Evolutionary conservation across 2,797 vertebrate species (phyloP).

Genomic region (Sphaeramia orbicularis): DNA sequence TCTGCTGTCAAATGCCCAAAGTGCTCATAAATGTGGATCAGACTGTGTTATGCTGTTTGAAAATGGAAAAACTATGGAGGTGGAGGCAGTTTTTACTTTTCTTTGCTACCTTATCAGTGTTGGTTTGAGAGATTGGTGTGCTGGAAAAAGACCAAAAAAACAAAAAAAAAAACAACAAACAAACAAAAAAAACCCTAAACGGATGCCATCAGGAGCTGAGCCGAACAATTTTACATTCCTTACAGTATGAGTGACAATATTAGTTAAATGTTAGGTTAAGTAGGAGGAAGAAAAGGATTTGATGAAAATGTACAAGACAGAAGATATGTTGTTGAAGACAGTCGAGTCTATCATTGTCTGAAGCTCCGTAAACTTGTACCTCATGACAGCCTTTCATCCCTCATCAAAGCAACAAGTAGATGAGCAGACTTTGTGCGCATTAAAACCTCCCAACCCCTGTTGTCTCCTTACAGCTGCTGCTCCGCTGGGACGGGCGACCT

Average conservation of each 20-base stretch:
- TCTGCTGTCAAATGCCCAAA: constrained; percentile 65
- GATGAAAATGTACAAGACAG: constrained; percentile 31
- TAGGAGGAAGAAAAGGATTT: constrained; percentile 24
- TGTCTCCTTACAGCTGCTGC: constrained; percentile 68
- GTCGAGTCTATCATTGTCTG: constrained; percentile 82
- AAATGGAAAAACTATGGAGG: constrained; percentile 68
- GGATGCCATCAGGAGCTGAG: too few species aligned
- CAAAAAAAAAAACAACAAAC: constrained; percentile 21
- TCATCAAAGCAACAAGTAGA: constrained; percentile 94
- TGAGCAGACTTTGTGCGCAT: constrained; percentile 85
- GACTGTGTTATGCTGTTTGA: constrained; percentile 72
- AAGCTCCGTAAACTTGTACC: constrained; percentile 81
- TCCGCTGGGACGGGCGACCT: constrained; percentile 80
- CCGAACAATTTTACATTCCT: background rate
- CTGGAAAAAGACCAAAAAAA: constrained; percentile 24
- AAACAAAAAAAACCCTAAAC: constrained; percentile 27
- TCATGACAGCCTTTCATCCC: constrained; percentile 89
- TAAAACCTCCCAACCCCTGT: constrained; percentile 71
- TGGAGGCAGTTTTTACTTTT: constrained; percentile 57
- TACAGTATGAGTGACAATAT: constrained; percentile 13
- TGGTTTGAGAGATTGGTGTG: constrained; percentile 12
- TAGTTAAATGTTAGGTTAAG: constrained; percentile 3
- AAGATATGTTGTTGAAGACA: constrained; percentile 63
- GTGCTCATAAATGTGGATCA: constrained; percentile 79
- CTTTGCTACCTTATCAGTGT: constrained; percentile 51